Conservation (phyloP, 2,888 invertebrate genomes). For the Nycteola revayana region DNA sequence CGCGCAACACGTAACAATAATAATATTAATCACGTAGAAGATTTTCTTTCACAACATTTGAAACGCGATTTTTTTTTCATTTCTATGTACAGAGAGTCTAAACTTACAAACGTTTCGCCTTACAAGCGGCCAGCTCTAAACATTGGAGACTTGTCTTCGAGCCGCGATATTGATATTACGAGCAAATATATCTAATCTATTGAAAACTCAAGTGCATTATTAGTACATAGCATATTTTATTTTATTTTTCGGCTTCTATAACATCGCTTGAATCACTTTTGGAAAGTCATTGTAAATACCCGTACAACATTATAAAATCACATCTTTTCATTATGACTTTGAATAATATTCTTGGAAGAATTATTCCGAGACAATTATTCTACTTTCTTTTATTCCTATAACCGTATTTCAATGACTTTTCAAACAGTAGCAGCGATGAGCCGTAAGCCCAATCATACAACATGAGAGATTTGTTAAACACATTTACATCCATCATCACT, state of each 20-base stretch:
- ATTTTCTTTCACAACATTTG: constrained; percentile 5
- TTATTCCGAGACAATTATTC: too few relatives aligned
- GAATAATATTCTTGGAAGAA: too few relatives aligned
- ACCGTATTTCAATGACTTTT: constrained; percentile 36
- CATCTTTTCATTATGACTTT: constrained; percentile 10
- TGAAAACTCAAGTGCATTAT: constrained; percentile 45
- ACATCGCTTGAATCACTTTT: constrained; percentile 28
- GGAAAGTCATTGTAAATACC: constrained; percentile 33
- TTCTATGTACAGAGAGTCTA: constrained; percentile 15
- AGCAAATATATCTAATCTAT: constrained; percentile 33
- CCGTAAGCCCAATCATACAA: constrained; percentile 50
- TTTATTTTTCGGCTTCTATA: constrained; percentile 26
- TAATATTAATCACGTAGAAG: constrained; percentile 2
- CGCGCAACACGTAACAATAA: not conserved
- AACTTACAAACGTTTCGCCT: constrained; percentile 24
- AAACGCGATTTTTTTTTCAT: constrained; percentile 1
- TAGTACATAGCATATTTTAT: constrained; percentile 33
- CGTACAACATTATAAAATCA: too few relatives aligned
- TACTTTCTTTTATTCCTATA: constrained; percentile 32
- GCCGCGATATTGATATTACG: constrained; percentile 25
- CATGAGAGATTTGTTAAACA: constrained; percentile 38
- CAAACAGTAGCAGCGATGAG: constrained; percentile 38
- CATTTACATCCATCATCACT: constrained; percentile 13
- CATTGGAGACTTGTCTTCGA: constrained; percentile 22
- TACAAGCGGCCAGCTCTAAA: constrained; percentile 28